These are phyloP conservation scores for Drosophila mercatorum DNA, from an alignment of 2,888 invertebrate genomes.

Conservation along the genomic window DNA sequence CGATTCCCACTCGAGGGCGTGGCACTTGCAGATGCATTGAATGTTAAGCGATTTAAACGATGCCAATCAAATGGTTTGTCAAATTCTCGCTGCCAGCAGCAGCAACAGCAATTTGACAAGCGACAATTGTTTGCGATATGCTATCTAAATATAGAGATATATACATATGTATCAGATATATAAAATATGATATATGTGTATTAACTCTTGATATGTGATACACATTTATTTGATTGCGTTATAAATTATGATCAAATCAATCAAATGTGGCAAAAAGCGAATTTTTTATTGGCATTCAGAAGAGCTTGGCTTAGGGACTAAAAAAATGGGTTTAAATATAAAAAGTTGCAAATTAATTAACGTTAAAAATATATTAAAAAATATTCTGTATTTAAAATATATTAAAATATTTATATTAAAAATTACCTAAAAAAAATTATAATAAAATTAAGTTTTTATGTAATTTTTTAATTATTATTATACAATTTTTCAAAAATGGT, in stretches of 20 bases:
- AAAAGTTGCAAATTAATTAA: no score
- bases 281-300: background rate
- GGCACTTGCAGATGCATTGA: constrained; percentile 72
- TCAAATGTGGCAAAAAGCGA: background rate
- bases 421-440: no score
- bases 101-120: constrained; percentile 45
- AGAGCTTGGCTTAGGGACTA: background rate
- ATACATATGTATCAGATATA: background rate
- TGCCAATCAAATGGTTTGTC: constrained; percentile 52
- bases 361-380: no score
- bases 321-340: background rate
- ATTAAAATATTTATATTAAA: no score
- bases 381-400: no score
- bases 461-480: no score
- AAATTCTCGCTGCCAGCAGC: constrained; percentile 31
- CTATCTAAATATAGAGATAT: constrained; percentile 35
- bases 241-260: constrained; percentile 2
- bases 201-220: background rate
- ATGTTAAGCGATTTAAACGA: constrained; percentile 67
- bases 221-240: background rate
- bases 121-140: constrained; percentile 60
- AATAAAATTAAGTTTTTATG: no score
- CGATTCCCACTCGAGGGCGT: constrained; percentile 27
- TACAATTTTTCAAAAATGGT: no score
- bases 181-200: constrained; percentile 26